A percentile compares a stretch with the other conserved stretches of the same genome.
Evolutionary conservation across 2,113 vertebrate species (phyloP).

Genomic region (Symphodus melops): DNA sequence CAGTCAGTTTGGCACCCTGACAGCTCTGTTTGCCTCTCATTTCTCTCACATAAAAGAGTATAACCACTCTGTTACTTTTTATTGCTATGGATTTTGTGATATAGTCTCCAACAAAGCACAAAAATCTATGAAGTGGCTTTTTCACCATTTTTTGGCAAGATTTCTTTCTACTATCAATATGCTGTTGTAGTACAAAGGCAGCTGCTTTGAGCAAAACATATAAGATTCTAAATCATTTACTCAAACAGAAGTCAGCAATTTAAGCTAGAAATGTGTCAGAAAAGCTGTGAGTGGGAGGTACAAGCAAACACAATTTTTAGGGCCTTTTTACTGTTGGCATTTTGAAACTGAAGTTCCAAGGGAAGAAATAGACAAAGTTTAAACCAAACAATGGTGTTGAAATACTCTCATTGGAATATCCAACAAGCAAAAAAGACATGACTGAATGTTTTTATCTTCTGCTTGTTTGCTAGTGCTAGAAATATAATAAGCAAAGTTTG

Average conservation of each 20-base stretch:
- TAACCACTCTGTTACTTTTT: background rate
- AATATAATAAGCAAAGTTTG: too few species aligned
- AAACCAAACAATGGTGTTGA: background rate
- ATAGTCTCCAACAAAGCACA: background rate
- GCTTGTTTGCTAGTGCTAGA: too few species aligned
- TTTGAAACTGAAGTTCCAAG: background rate
- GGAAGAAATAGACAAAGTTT: background rate
- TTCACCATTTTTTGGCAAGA: slow-evolving; percentile 10
- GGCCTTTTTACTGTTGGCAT: too few species aligned
- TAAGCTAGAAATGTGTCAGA: background rate
- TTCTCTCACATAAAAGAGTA: slow-evolving; percentile 7
- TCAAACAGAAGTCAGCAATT: background rate
- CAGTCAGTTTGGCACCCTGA: slow-evolving; percentile 21
- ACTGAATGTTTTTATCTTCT: too few species aligned
- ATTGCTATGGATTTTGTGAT: slow-evolving; percentile 8
- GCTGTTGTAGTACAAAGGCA: background rate
- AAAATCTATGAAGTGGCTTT: slow-evolving; percentile 24
- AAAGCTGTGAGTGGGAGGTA: background rate
- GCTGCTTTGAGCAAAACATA: slow-evolving; percentile 5
- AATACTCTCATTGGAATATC: background rate
- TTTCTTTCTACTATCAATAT: slow-evolving; percentile 9
- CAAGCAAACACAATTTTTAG: background rate
- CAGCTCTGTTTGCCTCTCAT: slow-evolving; percentile 6
- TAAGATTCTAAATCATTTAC: slow-evolving; percentile 12
- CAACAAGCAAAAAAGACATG: too few species aligned